Conservation (phyloP, 2,113 vertebrate genomes). For the Lamprologus callipterus region DNA sequence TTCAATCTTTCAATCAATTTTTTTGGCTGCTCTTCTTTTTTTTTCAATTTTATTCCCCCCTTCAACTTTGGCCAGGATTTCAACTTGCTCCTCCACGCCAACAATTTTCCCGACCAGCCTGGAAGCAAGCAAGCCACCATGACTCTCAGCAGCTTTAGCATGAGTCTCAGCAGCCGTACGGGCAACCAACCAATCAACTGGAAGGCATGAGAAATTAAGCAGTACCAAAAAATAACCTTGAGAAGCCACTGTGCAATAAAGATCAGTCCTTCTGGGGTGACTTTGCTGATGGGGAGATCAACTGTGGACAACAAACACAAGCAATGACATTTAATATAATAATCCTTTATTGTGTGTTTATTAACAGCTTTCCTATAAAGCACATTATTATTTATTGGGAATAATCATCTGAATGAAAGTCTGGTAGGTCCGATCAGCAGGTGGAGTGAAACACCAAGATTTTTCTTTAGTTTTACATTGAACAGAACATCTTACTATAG, state of each 20-base stretch:
- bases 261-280: constrained; percentile 50
- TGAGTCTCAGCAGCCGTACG: background rate
- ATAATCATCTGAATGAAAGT: background rate
- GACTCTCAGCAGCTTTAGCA: constrained; percentile 56
- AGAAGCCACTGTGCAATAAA: constrained; percentile 55
- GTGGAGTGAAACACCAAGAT: background rate
- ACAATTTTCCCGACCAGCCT: background rate
- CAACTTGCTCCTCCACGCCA: constrained; percentile 51
- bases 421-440: background rate
- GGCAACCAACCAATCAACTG: constrained; percentile 32
- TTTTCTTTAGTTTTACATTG: background rate
- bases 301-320: background rate
- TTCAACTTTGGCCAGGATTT: constrained; percentile 37
- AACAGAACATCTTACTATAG: background rate
- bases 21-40: background rate
- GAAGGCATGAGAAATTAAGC: constrained; percentile 48
- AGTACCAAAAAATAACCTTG: constrained; percentile 50
- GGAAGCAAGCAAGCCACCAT: background rate
- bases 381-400: background rate
- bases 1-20: background rate
- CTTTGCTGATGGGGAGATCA: background rate
- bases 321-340: background rate
- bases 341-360: background rate
- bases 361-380: background rate
- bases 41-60: constrained; percentile 25